These are phyloP conservation scores for Lindbergichthys nudifrons DNA, from an alignment of 2,797 vertebrate species.

Conservation along the genomic window DNA sequence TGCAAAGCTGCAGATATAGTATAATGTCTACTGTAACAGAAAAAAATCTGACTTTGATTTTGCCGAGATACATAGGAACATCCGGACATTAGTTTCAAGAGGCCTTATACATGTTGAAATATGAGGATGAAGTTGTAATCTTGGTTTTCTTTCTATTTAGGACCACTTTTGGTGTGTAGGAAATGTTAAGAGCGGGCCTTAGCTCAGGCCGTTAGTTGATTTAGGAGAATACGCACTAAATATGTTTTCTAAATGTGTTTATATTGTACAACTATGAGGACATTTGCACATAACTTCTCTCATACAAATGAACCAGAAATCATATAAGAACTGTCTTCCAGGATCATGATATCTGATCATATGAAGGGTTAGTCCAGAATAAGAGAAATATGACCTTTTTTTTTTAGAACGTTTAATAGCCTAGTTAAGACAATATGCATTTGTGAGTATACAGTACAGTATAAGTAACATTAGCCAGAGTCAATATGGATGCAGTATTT, in stretches of 20 bases:
- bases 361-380: slow-evolving; percentile 19
- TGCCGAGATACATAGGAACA: background rate
- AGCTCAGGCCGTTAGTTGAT: slow-evolving; percentile 15
- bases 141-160: slow-evolving; percentile 2
- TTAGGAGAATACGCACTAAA: slow-evolving; percentile 16
- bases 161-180: slow-evolving; percentile 14
- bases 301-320: background rate
- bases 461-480: slow-evolving; percentile 1
- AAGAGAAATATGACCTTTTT: background rate
- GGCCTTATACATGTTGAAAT: slow-evolving; percentile 46
- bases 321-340: background rate
- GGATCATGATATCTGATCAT: slow-evolving; percentile 3
- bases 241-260: slow-evolving; percentile 19
- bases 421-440: background rate
- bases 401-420: background rate
- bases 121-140: background rate
- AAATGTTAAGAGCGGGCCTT: slow-evolving; percentile 11
- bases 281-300: slow-evolving; percentile 59
- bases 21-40: slow-evolving; percentile 25
- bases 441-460: background rate
- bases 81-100: slow-evolving; percentile 27
- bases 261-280: slow-evolving; percentile 31
- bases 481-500: slow-evolving; percentile 6
- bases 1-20: slow-evolving; percentile 24
- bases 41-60: slow-evolving; percentile 12